Base-by-base conservation (phyloP, 2,888 invertebrate species). In the Baccha elongata region DNA sequence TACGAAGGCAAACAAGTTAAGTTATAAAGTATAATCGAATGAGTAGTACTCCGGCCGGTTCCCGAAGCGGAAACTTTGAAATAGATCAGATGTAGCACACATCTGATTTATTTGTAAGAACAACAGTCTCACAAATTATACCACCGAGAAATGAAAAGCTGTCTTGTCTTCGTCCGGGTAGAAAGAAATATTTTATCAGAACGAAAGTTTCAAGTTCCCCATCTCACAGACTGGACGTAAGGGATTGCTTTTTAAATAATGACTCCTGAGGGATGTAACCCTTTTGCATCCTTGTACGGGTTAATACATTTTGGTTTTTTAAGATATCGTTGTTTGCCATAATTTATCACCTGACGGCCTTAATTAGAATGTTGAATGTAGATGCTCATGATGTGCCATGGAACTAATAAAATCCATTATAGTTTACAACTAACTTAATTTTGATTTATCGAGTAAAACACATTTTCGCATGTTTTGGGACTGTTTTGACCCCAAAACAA, bases 201-300 rank as follows among this genome's bases (percentile, higher is more conserved):
- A 46, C 8, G 19, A 67, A 78, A 78, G 68, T 83, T 83, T 83
- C 13, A 50, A 72, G 68, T 73, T 72, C 68, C 62, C 53, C 64
- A 68, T 83, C 83, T 44, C 58, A 64, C 67, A 48, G 32, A 72
- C 72, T 83, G 83, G 83, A 83, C 83, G 72, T 78, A 62, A 46
- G 83, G 73, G 83, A 78, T 62, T 73, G 69, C 26, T 67, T 83
- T 83, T 58, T 73, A 78, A 83, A 73, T 83, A 83, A 83, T 83
- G 83, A 11, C 62, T 78, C 83, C 83, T 73, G n/a, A 13, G 83
- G 72, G 83, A 83, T 46, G 37, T 44, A 78, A 83, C 83, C 83
- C 83, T 83, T 78, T 73, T 32, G 68, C 65, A 83, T 73, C 37
- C 68, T 32, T 42, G 50, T 37, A 73, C 32, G 72, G 78, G 55